These are phyloP conservation scores for Bovichtus diacanthus DNA, from an alignment of 2,797 vertebrate species.

Conservation along the genomic window DNA sequence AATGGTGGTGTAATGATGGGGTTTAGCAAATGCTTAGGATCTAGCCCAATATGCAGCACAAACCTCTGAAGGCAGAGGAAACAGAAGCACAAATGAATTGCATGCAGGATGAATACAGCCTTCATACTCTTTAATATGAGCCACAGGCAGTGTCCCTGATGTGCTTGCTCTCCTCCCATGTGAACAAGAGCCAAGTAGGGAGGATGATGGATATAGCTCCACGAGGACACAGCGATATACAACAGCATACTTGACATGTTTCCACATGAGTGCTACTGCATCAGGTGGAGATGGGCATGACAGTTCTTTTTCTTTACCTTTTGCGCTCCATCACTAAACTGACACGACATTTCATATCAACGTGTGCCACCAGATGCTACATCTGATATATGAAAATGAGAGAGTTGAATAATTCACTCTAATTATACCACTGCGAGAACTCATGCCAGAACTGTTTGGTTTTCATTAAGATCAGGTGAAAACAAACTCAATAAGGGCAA, in stretches of 20 bases:
- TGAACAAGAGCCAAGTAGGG: slow-evolving; percentile 69
- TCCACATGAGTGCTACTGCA: slow-evolving; percentile 60
- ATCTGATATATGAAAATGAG: slow-evolving; percentile 43
- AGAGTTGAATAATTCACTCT: slow-evolving; percentile 43
- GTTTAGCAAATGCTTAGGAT: slow-evolving; percentile 48
- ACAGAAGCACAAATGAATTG: slow-evolving; percentile 69
- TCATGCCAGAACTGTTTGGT: slow-evolving; percentile 44
- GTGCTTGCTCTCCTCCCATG: slow-evolving; percentile 68
- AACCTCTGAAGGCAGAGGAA: slow-evolving; percentile 62
- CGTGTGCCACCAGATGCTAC: slow-evolving; percentile 27
- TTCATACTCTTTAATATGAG: slow-evolving; percentile 71
- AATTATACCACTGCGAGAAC: slow-evolving; percentile 29
- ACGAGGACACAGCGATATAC: slow-evolving; percentile 61
- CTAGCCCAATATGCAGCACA: slow-evolving; percentile 40
- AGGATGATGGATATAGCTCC: slow-evolving; percentile 75
- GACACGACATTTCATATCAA: slow-evolving; percentile 18
- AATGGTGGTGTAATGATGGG: slow-evolving; percentile 55
- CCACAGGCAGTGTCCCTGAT: slow-evolving; percentile 78
- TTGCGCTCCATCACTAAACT: slow-evolving; percentile 4
- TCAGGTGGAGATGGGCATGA: slow-evolving; percentile 48
- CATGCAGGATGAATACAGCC: slow-evolving; percentile 63
- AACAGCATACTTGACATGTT: slow-evolving; percentile 71
- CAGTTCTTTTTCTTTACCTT: slow-evolving; percentile 48
- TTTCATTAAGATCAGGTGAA: slow-evolving; percentile 63
- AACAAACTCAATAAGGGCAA: slow-evolving; percentile 17